Percentiles rank a stretch among this genome's conserved stretches.
phyloP scores from a whole-genome alignment of 2,797 vertebrate species.

The Buphagus erythrorhynchus region DNA sequence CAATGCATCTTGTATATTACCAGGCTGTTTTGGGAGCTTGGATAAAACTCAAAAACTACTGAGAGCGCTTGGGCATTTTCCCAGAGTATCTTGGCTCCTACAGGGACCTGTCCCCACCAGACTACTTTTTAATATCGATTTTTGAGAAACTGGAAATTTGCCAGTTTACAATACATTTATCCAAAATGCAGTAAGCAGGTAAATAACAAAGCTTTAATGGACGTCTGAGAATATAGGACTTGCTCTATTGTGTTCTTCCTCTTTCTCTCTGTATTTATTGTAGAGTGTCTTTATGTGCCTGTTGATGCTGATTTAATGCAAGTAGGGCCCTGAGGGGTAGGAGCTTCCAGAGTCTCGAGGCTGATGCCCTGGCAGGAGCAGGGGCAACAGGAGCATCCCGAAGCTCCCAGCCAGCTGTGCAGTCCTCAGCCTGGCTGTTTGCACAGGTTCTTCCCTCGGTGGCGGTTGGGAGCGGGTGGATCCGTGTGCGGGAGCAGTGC shows the following conservation, averaged over 20 bases:
- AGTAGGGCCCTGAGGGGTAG: not conserved
- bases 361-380: not conserved
- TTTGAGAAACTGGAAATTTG: conserved; percentile 2
- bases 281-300: not conserved
- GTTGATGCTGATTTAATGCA: not conserved
- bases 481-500: accelerated
- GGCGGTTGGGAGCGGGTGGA: not conserved
- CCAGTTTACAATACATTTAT: not conserved
- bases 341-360: not conserved
- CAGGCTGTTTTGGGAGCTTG: not conserved
- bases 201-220: not conserved
- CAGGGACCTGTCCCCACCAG: not conserved
- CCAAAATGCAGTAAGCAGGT: not conserved
- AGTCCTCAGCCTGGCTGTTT: accelerated
- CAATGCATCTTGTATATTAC: not conserved
- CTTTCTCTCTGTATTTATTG: not conserved
- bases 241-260: not conserved
- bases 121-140: conserved; percentile 18
- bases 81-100: conserved; percentile 24
- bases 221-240: accelerated
- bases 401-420: accelerated
- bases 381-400: accelerated
- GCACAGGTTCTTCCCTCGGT: not conserved
- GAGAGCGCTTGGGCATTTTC: conserved; percentile 31
- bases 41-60: conserved; percentile 9